A percentile compares a stretch with the other conserved stretches of the same genome.
Evolutionary conservation across 2,888 invertebrate genomes (phyloP).

Genomic region (Drepana falcataria): DNA sequence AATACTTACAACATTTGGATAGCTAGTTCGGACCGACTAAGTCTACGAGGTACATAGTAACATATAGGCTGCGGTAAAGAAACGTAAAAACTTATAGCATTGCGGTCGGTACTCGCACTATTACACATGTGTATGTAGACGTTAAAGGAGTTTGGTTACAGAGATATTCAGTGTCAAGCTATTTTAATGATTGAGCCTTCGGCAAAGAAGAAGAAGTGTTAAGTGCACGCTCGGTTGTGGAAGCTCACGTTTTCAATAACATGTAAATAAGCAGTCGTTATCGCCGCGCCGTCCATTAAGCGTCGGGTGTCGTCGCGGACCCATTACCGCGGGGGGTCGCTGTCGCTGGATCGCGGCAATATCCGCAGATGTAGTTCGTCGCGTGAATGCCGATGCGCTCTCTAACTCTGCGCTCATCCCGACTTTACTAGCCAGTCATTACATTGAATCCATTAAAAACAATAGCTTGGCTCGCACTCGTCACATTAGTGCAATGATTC

Average conservation of each 20-base stretch:
- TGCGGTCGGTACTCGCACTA: too few species aligned
- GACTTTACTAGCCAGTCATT: background rate
- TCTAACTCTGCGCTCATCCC: background rate
- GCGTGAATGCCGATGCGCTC: background rate
- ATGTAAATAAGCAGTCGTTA: conserved; percentile 2
- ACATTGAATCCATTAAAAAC: too few species aligned
- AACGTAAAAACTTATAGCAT: too few species aligned
- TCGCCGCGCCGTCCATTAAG: background rate
- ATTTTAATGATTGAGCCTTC: too few species aligned
- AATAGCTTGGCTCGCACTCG: too few species aligned
- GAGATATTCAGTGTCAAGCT: too few species aligned
- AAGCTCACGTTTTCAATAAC: background rate
- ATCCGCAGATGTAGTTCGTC: conserved; percentile 1
- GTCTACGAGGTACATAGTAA: too few species aligned
- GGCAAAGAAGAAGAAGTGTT: too few species aligned
- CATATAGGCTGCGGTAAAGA: too few species aligned
- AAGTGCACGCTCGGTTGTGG: background rate
- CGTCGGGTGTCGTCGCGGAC: background rate
- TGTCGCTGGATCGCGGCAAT: background rate
- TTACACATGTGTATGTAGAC: too few species aligned
- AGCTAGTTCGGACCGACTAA: background rate
- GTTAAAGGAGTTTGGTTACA: too few species aligned
- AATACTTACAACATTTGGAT: background rate
- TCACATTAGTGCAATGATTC: too few species aligned
- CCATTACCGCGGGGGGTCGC: background rate